These are phyloP conservation scores for Eupithecia subumbrata DNA, from an alignment of 2,888 invertebrate species.

Conservation along the genomic window DNA sequence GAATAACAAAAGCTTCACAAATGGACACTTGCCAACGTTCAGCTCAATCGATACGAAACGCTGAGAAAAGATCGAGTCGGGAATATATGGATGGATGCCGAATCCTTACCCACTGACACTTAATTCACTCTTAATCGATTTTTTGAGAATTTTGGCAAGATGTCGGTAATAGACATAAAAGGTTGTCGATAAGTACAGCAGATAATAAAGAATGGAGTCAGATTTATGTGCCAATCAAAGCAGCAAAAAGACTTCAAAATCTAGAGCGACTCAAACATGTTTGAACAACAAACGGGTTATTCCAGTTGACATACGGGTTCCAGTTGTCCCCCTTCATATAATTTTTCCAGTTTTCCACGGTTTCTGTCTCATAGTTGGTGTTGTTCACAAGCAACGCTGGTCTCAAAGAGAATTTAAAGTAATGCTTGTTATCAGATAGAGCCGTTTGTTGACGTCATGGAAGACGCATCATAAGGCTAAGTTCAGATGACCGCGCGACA, in stretches of 20 bases:
- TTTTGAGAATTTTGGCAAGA: background rate
- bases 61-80: slow-evolving; percentile 52
- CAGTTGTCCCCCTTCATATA: too few relatives aligned
- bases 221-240: background rate
- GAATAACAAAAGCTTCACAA: slow-evolving; percentile 63
- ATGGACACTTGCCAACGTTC: slow-evolving; percentile 67
- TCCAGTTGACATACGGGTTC: too few relatives aligned
- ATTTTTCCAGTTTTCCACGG: too few relatives aligned
- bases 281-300: background rate
- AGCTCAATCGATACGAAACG: slow-evolving; percentile 60
- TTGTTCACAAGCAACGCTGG: background rate
- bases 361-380: background rate
- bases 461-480: too few relatives aligned
- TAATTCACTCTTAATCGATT: background rate
- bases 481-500: too few relatives aligned
- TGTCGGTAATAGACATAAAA: background rate
- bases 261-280: background rate
- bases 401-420: background rate
- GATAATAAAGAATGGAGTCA: background rate
- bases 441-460: background rate
- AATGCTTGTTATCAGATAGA: background rate
- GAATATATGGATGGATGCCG: background rate
- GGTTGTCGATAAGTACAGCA: background rate
- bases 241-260: background rate
- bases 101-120: background rate